Percentiles rank a stretch among this genome's conserved stretches.
These are phyloP conservation scores for Rhinopomastus cyanomelas DNA, from an alignment of 2,113 vertebrate species.

Conservation along the genomic window DNA sequence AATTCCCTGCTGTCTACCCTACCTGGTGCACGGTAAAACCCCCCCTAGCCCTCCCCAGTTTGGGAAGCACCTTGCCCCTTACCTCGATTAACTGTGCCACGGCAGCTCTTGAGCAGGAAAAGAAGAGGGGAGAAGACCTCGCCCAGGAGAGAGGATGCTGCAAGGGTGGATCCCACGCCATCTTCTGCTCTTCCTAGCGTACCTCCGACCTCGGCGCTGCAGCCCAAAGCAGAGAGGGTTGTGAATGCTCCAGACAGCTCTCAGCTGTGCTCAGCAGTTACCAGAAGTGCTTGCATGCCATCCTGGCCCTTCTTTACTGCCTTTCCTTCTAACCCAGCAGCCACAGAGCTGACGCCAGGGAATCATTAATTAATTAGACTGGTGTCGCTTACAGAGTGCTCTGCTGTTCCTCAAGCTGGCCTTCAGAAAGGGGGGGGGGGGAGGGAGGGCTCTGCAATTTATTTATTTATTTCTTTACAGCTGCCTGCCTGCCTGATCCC, in stretches of 20 bases:
- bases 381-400: constrained; percentile 42
- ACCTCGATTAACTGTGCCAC: constrained; percentile 57
- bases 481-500: neutral
- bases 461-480: neutral
- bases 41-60: rapidly evolving
- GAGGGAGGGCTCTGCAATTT: neutral
- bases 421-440: neutral
- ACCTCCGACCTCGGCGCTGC: neutral
- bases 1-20: neutral
- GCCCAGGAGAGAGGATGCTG: neutral
- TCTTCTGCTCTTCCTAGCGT: neutral
- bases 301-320: neutral
- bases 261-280: neutral
- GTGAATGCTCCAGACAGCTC: neutral
- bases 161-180: constrained; percentile 30
- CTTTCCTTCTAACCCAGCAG: neutral
- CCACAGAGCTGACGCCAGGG: neutral
- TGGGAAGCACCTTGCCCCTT: neutral
- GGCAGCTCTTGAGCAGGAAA: constrained; percentile 10
- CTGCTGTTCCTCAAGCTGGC: neutral
- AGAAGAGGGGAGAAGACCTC: neutral
- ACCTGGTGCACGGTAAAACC: neutral
- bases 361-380: constrained; percentile 49
- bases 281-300: rapidly evolving
- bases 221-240: neutral